Evolutionary conservation across 2,797 vertebrate species (phyloP), one percentile per base, ranked within the genome.

Genomic region (Dipus sagitta): DNA sequence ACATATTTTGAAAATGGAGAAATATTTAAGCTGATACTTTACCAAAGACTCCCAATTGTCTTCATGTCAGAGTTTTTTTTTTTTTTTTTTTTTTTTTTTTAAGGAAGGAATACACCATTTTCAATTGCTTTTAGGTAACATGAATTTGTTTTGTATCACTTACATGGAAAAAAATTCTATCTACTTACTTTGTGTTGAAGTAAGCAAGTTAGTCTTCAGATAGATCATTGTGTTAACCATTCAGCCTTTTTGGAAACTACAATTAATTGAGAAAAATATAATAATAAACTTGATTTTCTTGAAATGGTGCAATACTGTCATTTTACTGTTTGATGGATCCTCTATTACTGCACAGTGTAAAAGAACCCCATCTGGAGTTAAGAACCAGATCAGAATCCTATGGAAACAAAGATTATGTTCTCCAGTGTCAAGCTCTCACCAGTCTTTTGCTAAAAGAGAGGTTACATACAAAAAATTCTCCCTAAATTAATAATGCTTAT

Each of bases 301-400:
- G 8, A 92, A 92, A 64, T 0, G 71, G 21, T 71, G 38, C 2
- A 90, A 72, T 68, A 81, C 1, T 38, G 18, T 38, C 12, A 3
- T 26, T 88, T 91, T 60, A 58, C 47, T 12, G 30, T 24, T 65
- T 96, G 92, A 94, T 93, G 86, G 80, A 5, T 74, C 21, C 67
- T 84, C 9, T 81, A 93, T 83, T 86, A 75, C 67, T 71, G 64
- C 12, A 88, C 47, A 9, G 47, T 47, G 47, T 47, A 47, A 47
- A 47, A 47, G 47, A 47, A 47, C 47, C 47, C 47, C 8, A 47
- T 47, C 47, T 47, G 47, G 47, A 47, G 9, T 47, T 47, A 11
- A 47, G 8, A 9, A 47, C 47, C 47, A 47, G 47, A 47, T 47
- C 47, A 47, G 47, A 47, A 47, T 47, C 47, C 11, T 47, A 47